These are phyloP conservation scores for Ethmia dodecea DNA, from an alignment of 2,888 invertebrate species.

Conservation along the genomic window DNA sequence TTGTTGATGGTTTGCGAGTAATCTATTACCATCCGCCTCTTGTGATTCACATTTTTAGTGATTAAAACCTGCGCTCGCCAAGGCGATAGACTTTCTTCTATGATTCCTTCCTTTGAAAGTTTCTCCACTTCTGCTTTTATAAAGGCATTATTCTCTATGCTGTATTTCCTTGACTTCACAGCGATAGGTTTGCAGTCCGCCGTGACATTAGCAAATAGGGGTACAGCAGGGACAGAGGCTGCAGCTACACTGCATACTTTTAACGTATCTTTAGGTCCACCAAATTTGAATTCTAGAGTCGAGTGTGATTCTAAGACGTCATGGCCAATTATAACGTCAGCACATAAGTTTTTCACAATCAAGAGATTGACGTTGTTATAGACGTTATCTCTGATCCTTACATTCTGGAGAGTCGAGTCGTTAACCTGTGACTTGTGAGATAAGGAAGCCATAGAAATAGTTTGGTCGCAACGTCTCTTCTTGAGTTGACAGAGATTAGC, in stretches of 20 bases:
- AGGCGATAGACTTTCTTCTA: too few species aligned
- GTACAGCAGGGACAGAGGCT: not conserved
- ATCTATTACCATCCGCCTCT: slow-evolving; percentile 22
- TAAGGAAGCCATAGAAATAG: not conserved
- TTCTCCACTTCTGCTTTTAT: too few species aligned
- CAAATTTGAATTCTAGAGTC: not conserved
- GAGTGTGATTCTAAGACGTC: too few species aligned
- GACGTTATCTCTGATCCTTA: not conserved
- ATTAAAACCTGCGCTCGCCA: slow-evolving; percentile 23
- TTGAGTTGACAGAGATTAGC: not conserved
- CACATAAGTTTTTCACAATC: too few species aligned
- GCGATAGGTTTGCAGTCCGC: not conserved
- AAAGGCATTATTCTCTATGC: too few species aligned
- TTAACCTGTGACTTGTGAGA: not conserved
- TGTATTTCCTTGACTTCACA: not conserved
- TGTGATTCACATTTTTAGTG: slow-evolving; percentile 15
- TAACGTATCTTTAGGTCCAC: not conserved
- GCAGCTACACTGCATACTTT: not conserved
- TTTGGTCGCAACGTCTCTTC: not conserved
- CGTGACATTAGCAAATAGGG: not conserved
- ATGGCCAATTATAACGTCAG: too few species aligned
- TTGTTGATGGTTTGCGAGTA: slow-evolving; percentile 24
- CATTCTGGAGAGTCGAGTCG: not conserved
- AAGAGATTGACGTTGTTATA: not conserved
- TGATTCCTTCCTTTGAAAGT: too few species aligned